Evolutionary conservation across 2,888 invertebrate species (phyloP), one percentile per base, ranked within the genome.

Genomic region (Drosophila recens): DNA sequence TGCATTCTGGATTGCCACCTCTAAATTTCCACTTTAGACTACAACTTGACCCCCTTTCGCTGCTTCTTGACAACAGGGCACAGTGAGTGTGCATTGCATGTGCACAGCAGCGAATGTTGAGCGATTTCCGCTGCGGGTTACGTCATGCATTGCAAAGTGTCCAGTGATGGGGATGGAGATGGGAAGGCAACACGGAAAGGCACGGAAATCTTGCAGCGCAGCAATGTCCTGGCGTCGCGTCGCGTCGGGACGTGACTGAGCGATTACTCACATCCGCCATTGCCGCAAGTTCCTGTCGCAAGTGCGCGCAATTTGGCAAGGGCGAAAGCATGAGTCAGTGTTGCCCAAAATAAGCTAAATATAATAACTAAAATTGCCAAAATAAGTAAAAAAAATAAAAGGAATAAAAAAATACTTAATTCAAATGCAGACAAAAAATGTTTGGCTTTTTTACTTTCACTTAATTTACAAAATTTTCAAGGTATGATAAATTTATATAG

Each of bases 261-360:
- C 88, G 88, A 85, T 85, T 85, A 85, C 88, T 85, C 84, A 85
- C 83, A 88, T 85, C 84, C 84, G 87, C 77, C 83, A 68, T 83
- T 45, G 83, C 70, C 68, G 67, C 83, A 82, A 80, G 88, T 88
- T 87, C 82, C 82, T 23, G 83, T 65, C 77, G 72, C 76, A 76
- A 79, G 69, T 76, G 85, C 72, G 79, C 85, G 62, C 78, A 80
- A 70, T 75, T 72, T 27, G 80, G 69, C 64, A 38, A 46, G 51
- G 33, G 20, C 4, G 11, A 20, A 20, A 36, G 36, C 20, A 20
- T 4, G 36, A 36, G 36, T 13, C 36, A 36, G 36, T 36, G 36
- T 36, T 36, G 36, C 5, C 13, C 4, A 36, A 13, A 36, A 33
- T 8, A 17, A 17, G 17, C 17, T 17, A 20, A 3, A 20, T 20